Percentiles rank a stretch among this genome's conserved stretches.
Evolutionary conservation across 1,140 invertebrate species (phyloP).

Genomic region (Whitmania pigra): DNA sequence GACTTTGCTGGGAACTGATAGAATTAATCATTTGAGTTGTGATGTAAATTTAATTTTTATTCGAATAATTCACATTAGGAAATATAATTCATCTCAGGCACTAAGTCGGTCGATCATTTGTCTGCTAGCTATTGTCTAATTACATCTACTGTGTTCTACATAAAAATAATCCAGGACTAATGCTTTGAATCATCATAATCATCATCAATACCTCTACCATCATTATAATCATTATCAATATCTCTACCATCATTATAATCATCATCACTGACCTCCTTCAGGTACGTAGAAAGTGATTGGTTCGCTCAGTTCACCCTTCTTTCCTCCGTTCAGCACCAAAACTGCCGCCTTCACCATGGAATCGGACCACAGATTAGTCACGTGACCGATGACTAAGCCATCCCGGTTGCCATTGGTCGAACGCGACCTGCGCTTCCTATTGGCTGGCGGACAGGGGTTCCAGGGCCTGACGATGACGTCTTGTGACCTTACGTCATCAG

Average conservation of each 20-base stretch:
- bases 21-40: too few species aligned
- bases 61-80: too few species aligned
- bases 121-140: too few species aligned
- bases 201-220: slow-evolving; percentile 11
- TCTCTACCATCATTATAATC: background rate
- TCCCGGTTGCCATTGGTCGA: background rate
- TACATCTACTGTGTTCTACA: too few species aligned
- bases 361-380: slow-evolving; percentile 20
- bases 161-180: too few species aligned
- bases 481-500: slow-evolving; percentile 13
- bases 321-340: slow-evolving; percentile 22
- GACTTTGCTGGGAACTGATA: slow-evolving; percentile 63
- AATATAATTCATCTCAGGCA: too few species aligned
- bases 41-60: too few species aligned
- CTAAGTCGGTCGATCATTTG: too few species aligned
- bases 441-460: slow-evolving; percentile 13
- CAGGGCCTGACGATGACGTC: slow-evolving; percentile 16
- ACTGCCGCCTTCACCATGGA: slow-evolving; percentile 19
- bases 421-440: background rate
- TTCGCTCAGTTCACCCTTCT: slow-evolving; percentile 17
- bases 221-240: background rate
- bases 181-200: background rate
- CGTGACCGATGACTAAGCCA: slow-evolving; percentile 8
- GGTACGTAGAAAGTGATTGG: slow-evolving; percentile 22
- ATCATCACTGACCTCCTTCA: slow-evolving; percentile 21